A percentile compares a stretch with the other conserved stretches of the same genome.
Evolutionary conservation across 2,888 invertebrate species (phyloP).

Genomic region (Zygogramma bicolorata): DNA sequence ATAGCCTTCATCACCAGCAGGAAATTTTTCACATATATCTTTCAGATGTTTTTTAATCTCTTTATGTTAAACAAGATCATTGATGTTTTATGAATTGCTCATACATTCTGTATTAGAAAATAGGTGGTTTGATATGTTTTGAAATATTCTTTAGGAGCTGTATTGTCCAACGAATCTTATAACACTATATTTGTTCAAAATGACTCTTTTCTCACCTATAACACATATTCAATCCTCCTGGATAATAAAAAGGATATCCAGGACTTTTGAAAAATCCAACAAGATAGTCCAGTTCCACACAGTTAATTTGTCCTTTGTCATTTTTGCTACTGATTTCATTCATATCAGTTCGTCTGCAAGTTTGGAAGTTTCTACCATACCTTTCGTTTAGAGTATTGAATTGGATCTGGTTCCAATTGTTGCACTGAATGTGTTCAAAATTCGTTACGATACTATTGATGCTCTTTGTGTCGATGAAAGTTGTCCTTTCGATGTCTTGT

Average conservation of each 20-base stretch:
- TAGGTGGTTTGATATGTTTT: too few relatives aligned
- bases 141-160: background rate
- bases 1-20: too few relatives aligned
- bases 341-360: slow-evolving; percentile 34
- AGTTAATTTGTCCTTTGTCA: slow-evolving; percentile 47
- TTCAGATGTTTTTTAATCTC: too few relatives aligned
- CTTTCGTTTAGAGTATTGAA: slow-evolving; percentile 39
- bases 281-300: slow-evolving; percentile 57
- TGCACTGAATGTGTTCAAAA: slow-evolving; percentile 49
- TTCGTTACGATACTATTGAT: slow-evolving; percentile 47
- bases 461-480: slow-evolving; percentile 56
- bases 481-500: slow-evolving; percentile 57
- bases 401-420: slow-evolving; percentile 52
- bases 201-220: slow-evolving; percentile 63
- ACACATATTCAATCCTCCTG: slow-evolving; percentile 64
- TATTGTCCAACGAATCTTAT: too few relatives aligned
- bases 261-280: slow-evolving; percentile 66
- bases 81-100: too few relatives aligned
- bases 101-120: too few relatives aligned
- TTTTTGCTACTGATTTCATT: background rate
- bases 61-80: too few relatives aligned
- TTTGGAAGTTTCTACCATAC: slow-evolving; percentile 43
- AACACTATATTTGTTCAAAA: background rate
- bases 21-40: too few relatives aligned
- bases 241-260: slow-evolving; percentile 66